phyloP scores from a whole-genome alignment of 2,797 vertebrate species.

The Toxotes lorentzi region DNA sequence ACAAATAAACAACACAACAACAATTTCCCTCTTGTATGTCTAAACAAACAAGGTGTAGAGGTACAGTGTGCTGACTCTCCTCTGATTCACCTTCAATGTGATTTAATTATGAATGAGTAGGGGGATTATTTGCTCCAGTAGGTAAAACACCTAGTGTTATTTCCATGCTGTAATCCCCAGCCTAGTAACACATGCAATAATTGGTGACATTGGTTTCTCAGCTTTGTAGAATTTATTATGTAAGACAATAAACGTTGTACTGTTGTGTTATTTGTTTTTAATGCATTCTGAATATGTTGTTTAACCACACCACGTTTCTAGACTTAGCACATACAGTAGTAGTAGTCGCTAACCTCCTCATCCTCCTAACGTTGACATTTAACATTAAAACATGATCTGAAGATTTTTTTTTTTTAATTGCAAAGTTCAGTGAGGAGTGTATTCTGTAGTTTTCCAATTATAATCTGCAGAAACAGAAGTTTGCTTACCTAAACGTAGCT shows the following conservation, averaged over 20 bases:
- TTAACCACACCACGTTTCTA: background rate
- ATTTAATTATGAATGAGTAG: constrained; percentile 70
- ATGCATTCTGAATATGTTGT: background rate
- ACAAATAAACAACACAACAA: background rate
- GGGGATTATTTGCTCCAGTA: constrained; percentile 46
- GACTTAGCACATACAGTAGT: background rate
- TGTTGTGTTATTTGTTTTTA: background rate
- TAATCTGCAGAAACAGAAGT: too few relatives aligned
- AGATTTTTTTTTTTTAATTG: too few relatives aligned
- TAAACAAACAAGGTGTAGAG: constrained; percentile 8
- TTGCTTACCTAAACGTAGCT: background rate
- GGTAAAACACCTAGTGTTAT: constrained; percentile 47
- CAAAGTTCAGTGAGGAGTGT: too few relatives aligned
- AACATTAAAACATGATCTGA: too few relatives aligned
- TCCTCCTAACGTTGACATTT: too few relatives aligned
- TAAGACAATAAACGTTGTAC: constrained; percentile 9
- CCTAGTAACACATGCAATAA: constrained; percentile 15
- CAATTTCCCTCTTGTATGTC: background rate
- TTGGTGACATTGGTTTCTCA: constrained; percentile 31
- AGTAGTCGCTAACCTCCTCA: too few relatives aligned
- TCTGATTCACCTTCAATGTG: constrained; percentile 40
- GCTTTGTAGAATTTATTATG: constrained; percentile 4
- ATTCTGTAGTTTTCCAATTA: too few relatives aligned
- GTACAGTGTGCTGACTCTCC: constrained; percentile 33
- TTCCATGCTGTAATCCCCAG: constrained; percentile 28